phyloP scores from a whole-genome alignment of 2,113 vertebrate genomes.

The Eolophus roseicapilla region DNA sequence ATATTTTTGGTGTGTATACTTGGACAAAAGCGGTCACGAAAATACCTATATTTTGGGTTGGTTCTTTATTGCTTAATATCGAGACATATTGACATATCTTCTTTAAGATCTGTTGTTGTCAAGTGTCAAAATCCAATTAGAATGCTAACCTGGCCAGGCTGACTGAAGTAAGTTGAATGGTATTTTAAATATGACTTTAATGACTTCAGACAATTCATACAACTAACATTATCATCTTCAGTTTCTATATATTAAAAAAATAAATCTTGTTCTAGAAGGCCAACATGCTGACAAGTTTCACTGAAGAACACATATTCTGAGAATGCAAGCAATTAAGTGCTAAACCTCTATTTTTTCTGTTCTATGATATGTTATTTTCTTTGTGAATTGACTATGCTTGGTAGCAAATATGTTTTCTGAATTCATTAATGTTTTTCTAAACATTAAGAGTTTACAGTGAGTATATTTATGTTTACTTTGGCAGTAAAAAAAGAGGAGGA shows the following conservation, averaged over 20 bases:
- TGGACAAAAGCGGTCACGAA: background rate
- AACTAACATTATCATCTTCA: background rate
- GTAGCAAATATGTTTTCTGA: background rate
- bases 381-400: background rate
- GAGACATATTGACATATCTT: background rate
- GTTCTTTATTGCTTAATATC: background rate
- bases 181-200: background rate
- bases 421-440: background rate
- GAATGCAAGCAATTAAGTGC: background rate
- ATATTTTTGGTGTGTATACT: background rate
- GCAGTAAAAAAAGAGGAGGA: conserved; percentile 87
- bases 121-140: background rate
- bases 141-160: background rate
- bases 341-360: background rate
- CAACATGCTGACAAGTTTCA: background rate
- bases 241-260: background rate
- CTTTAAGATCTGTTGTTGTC: background rate
- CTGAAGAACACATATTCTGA: background rate
- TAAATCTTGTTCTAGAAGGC: background rate
- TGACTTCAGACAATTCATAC: background rate
- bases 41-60: background rate
- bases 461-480: conserved; percentile 19
- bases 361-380: background rate
- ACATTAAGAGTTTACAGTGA: background rate
- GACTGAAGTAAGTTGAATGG: background rate